Evolutionary conservation across 1,140 invertebrate genomes (phyloP), one percentile per base, ranked within the genome.

Genomic region (Venturia canescens): DNA sequence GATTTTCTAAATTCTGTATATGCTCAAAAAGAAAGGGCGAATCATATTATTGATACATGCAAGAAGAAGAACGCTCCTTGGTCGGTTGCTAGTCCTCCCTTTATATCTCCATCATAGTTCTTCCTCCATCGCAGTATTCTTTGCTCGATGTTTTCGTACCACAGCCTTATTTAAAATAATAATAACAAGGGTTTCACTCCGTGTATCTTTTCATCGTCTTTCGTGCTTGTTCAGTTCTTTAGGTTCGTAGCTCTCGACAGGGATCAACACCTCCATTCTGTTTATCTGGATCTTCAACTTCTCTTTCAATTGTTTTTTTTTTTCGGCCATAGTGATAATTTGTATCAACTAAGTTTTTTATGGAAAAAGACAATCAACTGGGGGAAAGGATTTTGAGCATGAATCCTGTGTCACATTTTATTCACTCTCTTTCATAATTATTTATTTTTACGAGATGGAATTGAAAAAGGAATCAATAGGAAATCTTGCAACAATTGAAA

Each of bases 81-180:
- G n/a, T n/a, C n/a, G n/a, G n/a, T n/a, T n/a, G n/a, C n/a, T n/a
- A n/a, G 15, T 29, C 66, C n/a, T 23, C 1, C 16, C n/a, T n/a
- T 31, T 27, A 31, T 69, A 18, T 27, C 31, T 69, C 31, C 29
- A 15, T 69, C 29, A 29, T 31, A 7, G 11, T 69, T n/a, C 66
- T 34, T 69, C 31, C 66, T 21, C 31, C 31, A 23, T 26, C 60
- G 50, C 60, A 26, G 4, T 69, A 7, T 29, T 69, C 29, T 69
- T 1, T 27, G 0, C 60, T 31, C 27, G 29, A 1, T 16, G 27
- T 31, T 69, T n/a, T 29, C 11, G 15, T 69, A 5, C 21, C 66
- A 69, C 15, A 69, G 29, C 29, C 66, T 31, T 23, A 69, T 69
- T 18, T 31, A 15, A 9, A 69, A 69, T 69, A 69, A 69, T 69